A percentile compares a stretch with the other conserved stretches of the same genome.
phyloP scores from a whole-genome alignment of 2,113 vertebrate genomes.

The Prunella himalayana region DNA sequence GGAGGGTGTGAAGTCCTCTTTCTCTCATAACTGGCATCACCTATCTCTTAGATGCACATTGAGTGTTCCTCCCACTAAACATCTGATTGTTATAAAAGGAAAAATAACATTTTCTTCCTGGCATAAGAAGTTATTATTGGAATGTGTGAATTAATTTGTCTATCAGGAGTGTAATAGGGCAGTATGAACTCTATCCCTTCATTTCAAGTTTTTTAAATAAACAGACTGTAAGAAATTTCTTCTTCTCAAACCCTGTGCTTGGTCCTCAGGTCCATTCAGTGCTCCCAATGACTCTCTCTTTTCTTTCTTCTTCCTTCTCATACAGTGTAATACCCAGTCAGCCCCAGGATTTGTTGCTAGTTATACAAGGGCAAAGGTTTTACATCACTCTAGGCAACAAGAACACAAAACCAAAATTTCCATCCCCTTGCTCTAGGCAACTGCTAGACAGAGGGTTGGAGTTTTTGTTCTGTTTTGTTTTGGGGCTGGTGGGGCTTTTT shows the following conservation, averaged over 20 bases:
- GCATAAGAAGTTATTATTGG: background rate
- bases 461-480: background rate
- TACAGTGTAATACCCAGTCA: background rate
- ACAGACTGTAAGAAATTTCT: background rate
- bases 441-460: background rate
- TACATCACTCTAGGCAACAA: slow-evolving; percentile 26
- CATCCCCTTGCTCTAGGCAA: background rate
- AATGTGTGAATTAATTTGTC: background rate
- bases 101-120: slow-evolving; percentile 2
- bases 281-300: background rate
- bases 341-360: background rate
- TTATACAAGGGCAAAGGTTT: slow-evolving; percentile 30
- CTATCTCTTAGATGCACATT: slow-evolving; percentile 26
- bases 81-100: background rate
- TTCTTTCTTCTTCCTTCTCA: background rate
- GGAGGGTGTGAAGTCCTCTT: background rate
- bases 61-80: background rate
- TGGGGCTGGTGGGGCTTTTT: background rate
- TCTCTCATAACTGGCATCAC: background rate
- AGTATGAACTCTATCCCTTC: background rate
- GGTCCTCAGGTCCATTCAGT: background rate
- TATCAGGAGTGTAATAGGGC: background rate
- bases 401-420: slow-evolving; percentile 7
- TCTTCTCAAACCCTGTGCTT: background rate
- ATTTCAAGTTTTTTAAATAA: background rate